phyloP scores from a whole-genome alignment of 1,140 invertebrate species.

The Copidosoma floridanum region DNA sequence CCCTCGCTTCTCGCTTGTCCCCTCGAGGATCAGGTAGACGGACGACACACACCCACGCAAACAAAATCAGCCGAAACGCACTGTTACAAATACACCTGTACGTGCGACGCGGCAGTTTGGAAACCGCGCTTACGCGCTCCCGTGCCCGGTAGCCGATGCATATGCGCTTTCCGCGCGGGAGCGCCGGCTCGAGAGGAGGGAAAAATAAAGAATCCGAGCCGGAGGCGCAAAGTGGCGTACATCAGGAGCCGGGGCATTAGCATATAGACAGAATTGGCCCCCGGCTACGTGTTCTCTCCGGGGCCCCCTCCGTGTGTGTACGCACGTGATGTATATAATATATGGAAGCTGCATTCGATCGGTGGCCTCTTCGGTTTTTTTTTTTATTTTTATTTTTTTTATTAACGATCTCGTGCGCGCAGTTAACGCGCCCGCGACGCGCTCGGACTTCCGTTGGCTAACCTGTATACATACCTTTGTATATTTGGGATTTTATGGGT shows the following conservation, averaged over 20 bases:
- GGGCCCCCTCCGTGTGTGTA: slow-evolving; percentile 35
- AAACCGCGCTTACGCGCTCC: too few relatives aligned
- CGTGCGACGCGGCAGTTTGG: too few relatives aligned
- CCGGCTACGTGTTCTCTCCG: too few relatives aligned
- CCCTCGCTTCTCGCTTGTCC: too few relatives aligned
- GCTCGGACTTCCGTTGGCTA: not conserved
- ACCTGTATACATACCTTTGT: not conserved
- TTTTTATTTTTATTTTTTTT: slow-evolving; percentile 30
- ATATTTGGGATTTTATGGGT: too few relatives aligned
- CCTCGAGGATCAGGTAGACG: too few relatives aligned
- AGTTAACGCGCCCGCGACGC: slow-evolving; percentile 16
- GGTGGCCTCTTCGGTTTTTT: not conserved
- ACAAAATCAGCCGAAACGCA: too few relatives aligned
- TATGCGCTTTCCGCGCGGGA: not conserved
- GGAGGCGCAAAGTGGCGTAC: too few relatives aligned
- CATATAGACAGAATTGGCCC: slow-evolving; percentile 54
- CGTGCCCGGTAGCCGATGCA: not conserved
- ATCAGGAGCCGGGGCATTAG: slow-evolving; percentile 50
- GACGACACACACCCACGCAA: too few relatives aligned
- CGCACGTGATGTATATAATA: slow-evolving; percentile 36
- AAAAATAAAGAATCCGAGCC: not conserved
- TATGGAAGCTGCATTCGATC: not conserved
- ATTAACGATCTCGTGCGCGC: slow-evolving; percentile 50
- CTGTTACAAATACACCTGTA: too few relatives aligned
- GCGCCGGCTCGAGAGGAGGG: not conserved